A percentile compares a stretch with the other conserved stretches of the same genome.
Conservation (phyloP, 1,140 invertebrate genomes). For the Melipona quadrifasciata region DNA sequence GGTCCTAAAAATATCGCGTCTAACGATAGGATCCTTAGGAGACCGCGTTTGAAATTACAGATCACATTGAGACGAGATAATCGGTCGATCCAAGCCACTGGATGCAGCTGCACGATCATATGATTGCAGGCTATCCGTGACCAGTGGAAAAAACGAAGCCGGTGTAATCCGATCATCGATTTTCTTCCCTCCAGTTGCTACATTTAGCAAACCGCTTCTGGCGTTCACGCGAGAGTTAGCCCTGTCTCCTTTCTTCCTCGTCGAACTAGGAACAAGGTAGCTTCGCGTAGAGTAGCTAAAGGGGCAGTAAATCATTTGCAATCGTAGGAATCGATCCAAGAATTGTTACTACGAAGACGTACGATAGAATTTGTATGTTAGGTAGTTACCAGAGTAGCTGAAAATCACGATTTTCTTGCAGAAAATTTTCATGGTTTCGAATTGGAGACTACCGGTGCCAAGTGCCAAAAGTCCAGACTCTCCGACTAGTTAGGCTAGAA, state of each 20-base stretch:
- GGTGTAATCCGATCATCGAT: conserved; percentile 62
- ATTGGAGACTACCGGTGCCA: too few relatives aligned
- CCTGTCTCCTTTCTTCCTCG: neutral
- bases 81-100: conserved; percentile 59
- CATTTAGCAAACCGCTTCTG: conserved; percentile 38
- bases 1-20: conserved; percentile 71
- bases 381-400: too few relatives aligned
- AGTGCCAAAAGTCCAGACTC: too few relatives aligned
- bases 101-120: conserved; percentile 70
- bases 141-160: conserved; percentile 52
- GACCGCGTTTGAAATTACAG: conserved; percentile 63
- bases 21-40: conserved; percentile 71
- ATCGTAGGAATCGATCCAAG: neutral
- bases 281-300: neutral
- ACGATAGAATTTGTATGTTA: neutral
- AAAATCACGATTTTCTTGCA: too few relatives aligned
- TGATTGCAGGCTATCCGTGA: conserved; percentile 68
- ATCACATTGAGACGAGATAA: conserved; percentile 73
- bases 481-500: too few relatives aligned
- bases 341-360: neutral
- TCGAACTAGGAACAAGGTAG: neutral
- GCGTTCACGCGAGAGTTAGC: neutral
- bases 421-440: too few relatives aligned
- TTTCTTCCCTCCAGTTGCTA: conserved; percentile 37
- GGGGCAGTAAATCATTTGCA: neutral